Evolutionary conservation across 92 coral and sea anemone species (phyloP), one percentile per base, ranked within the genome.

Genomic region (Palythoa heliodiscus): DNA sequence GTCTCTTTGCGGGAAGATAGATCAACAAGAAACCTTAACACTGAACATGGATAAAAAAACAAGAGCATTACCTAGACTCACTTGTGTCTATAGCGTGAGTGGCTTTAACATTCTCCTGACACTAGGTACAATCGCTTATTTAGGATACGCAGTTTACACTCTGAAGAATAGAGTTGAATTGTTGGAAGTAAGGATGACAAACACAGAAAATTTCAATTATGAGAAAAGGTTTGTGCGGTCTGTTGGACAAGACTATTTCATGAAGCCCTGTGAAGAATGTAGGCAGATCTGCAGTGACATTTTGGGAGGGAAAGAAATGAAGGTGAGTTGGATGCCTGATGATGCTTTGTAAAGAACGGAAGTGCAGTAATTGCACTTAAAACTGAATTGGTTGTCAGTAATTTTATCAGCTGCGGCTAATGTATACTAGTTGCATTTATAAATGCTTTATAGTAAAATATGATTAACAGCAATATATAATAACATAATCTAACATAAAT

Each of bases 41-140:
- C 22, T 73, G 16, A 37, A 11, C 25, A 77, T 77, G 82, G 70
- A 47, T 3, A 48, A 77, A 60, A 57, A 24, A 7, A 38, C 73
- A 25, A 57, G 38, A 55, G 24, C 24, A 39, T 24, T 40, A 22
- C 63, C 40, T 11, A 54, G 15, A 54, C 66, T 53, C 37, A 25
- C 22, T 76, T 76, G 66, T 22, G 19, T 53, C 29, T 76, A 52
- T 52, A 67, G 81, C 19, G 81, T 78, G 53, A 78, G 83, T 60
- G n/a, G 54, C n/a, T 63, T 78, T 12, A 78, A 78, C 60, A 39
- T 78, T 40, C 83, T 78, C 38, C 23, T 78, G 4, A 78, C 83
- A n/a, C 40, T 78, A 2, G 35, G 7, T 17, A 64, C 83, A 19
- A 50, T 78, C 17, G 73, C 55, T 1, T 78, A 40, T 78, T 20